Evolutionary conservation across 2,888 invertebrate genomes (phyloP).

Genomic region (Melipona bicolor): DNA sequence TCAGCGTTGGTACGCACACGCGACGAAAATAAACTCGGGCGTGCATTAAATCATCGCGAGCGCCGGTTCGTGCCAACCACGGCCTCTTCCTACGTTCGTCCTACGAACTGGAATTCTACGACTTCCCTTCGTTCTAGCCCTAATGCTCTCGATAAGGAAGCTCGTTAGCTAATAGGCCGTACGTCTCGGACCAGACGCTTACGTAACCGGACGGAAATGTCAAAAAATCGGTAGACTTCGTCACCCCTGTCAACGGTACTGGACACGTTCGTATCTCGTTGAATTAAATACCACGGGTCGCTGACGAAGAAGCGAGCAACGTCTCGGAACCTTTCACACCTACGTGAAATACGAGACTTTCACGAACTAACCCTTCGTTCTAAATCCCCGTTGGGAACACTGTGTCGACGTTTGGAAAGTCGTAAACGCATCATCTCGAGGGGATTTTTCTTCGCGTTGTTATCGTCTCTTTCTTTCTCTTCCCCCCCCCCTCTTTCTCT

Average conservation of each 20-base stretch:
- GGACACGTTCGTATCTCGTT: not conserved
- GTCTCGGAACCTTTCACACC: not conserved
- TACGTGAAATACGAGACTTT: conserved; percentile 45
- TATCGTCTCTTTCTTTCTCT: no score
- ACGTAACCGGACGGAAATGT: conserved; percentile 52
- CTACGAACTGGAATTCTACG: conserved; percentile 63
- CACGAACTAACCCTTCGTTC: conserved; percentile 27
- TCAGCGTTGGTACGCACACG: no score
- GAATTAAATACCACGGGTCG: not conserved
- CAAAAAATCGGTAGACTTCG: conserved; percentile 33
- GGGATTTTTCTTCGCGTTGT: not conserved
- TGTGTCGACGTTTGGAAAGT: not conserved
- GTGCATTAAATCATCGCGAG: conserved; percentile 51
- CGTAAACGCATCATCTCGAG: conserved; percentile 19
- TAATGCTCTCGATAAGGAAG: conserved; percentile 66
- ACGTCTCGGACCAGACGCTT: conserved; percentile 57
- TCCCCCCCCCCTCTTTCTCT: no score
- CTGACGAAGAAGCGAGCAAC: not conserved
- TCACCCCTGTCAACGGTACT: no score
- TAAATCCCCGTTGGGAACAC: conserved; percentile 27
- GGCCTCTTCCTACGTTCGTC: conserved; percentile 59
- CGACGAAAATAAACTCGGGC: conserved; percentile 29
- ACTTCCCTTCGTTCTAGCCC: conserved; percentile 59
- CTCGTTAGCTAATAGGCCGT: conserved; percentile 65
- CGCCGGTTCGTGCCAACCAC: conserved; percentile 14